Conservation (phyloP, 2,113 vertebrate genomes). For the Bambusicola thoracicus region DNA sequence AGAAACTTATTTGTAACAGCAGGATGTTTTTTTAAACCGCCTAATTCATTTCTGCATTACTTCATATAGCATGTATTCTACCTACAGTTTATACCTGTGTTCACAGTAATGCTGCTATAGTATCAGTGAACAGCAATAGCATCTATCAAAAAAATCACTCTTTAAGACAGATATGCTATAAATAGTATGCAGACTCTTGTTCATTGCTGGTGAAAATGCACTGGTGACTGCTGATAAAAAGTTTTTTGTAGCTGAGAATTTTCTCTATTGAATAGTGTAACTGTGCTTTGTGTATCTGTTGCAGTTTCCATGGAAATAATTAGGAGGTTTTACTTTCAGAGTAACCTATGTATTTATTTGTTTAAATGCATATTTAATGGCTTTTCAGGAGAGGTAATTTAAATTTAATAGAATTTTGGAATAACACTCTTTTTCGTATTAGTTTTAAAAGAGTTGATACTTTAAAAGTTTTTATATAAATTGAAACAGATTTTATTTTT, state of each 20-base stretch:
- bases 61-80: neutral
- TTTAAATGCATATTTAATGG: conserved; percentile 1
- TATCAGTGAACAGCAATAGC: neutral
- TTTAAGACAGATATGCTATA: neutral
- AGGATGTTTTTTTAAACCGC: neutral
- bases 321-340: too few species aligned
- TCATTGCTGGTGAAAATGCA: neutral
- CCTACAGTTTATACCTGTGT: neutral
- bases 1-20: neutral
- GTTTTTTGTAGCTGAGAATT: neutral
- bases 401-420: neutral
- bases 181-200: neutral
- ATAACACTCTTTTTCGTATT: neutral
- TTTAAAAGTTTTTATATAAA: conserved; percentile 15
- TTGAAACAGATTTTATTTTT: conserved; percentile 17
- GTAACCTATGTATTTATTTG: neutral
- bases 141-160: neutral
- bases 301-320: too few species aligned
- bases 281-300: neutral
- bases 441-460: neutral
- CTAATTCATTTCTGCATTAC: neutral
- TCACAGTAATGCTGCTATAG: neutral
- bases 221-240: neutral
- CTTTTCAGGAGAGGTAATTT: neutral
- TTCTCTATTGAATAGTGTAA: neutral